phyloP scores from a whole-genome alignment of 2,888 invertebrate genomes.

The Diplazon laetatorius region DNA sequence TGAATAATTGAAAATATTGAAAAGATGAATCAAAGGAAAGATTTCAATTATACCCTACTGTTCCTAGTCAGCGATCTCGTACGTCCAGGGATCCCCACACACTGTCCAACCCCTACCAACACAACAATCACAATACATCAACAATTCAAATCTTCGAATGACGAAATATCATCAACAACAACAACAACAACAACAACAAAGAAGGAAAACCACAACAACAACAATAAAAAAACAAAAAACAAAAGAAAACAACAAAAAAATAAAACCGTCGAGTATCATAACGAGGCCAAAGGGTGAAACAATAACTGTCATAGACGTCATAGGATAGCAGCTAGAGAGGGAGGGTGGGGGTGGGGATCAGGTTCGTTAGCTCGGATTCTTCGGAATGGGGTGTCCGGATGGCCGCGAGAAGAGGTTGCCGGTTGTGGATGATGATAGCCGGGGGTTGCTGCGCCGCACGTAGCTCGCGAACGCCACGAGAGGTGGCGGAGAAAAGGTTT shows the following conservation, averaged over 20 bases:
- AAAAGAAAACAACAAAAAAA: constrained; percentile 1
- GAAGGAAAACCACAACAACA: too few relatives aligned
- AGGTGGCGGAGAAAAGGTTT: constrained; percentile 31
- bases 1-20: too few relatives aligned
- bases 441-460: too few relatives aligned
- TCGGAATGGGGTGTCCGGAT: constrained; percentile 16
- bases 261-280: constrained; percentile 1
- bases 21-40: constrained; percentile 60
- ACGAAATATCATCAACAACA: too few relatives aligned
- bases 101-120: constrained; percentile 81
- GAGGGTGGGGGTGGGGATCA: background rate
- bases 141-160: constrained; percentile 21
- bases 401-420: background rate
- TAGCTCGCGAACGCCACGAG: too few relatives aligned
- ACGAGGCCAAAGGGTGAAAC: background rate
- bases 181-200: too few relatives aligned
- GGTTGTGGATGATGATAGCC: too few relatives aligned
- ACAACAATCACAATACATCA: constrained; percentile 75
- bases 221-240: too few relatives aligned
- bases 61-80: constrained; percentile 81
- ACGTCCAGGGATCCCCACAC: constrained; percentile 79
- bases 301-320: background rate
- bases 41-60: constrained; percentile 81
- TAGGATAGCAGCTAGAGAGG: too few relatives aligned
- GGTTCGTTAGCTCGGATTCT: constrained; percentile 38